phyloP scores from a whole-genome alignment of 2,797 vertebrate species.

The Dallia pectoralis region DNA sequence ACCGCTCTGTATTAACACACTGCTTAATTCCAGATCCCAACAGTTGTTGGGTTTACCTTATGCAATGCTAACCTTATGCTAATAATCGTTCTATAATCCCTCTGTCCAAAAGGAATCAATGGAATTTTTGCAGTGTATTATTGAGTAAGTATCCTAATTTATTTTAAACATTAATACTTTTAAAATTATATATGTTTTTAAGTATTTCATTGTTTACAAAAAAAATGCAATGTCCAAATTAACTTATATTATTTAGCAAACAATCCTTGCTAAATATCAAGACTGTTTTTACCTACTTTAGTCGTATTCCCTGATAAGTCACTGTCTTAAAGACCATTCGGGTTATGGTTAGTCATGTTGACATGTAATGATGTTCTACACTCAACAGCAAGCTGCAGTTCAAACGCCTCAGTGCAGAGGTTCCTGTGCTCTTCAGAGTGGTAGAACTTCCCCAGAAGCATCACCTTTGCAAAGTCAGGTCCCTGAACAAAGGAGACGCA shows the following conservation, averaged over 20 bases:
- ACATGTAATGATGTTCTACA: background rate
- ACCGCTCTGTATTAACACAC: background rate
- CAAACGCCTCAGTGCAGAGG: conserved; percentile 64
- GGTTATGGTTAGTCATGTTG: background rate
- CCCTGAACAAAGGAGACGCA: conserved; percentile 75
- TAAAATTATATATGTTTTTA: too few species aligned
- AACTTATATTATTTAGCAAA: background rate
- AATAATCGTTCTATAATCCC: background rate
- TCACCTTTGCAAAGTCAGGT: conserved; percentile 76
- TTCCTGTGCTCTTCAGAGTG: conserved; percentile 76
- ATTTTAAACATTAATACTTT: too few species aligned
- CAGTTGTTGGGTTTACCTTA: background rate
- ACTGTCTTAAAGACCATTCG: background rate
- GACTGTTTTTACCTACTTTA: background rate
- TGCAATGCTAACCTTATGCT: background rate
- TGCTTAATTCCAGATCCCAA: too few species aligned
- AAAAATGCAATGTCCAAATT: too few species aligned
- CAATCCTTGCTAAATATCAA: background rate
- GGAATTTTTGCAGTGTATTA: conserved; percentile 86
- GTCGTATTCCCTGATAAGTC: background rate
- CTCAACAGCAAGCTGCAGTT: conserved; percentile 68
- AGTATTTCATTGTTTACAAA: too few species aligned
- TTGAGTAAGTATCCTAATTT: conserved; percentile 84
- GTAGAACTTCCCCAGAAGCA: conserved; percentile 68
- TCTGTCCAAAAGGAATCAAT: conserved; percentile 79